A percentile compares a stretch with the other conserved stretches of the same genome.
These are phyloP conservation scores for Apodemia duryi DNA, from an alignment of 2,888 invertebrate species.

Conservation along the genomic window DNA sequence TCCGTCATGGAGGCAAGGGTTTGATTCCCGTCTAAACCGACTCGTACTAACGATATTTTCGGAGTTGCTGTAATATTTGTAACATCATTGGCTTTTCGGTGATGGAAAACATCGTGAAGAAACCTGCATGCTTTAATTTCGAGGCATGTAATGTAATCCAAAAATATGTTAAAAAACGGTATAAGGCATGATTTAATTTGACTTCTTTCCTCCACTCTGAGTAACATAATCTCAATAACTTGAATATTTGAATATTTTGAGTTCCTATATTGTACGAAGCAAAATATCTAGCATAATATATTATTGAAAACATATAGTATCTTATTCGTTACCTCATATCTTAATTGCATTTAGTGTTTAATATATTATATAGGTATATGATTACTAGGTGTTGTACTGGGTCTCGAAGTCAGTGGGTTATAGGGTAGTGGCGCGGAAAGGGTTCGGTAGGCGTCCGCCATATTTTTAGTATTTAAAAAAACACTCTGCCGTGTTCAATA, in stretches of 20 bases:
- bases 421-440: no score
- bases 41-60: neutral
- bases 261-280: neutral
- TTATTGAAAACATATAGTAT: neutral
- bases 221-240: neutral
- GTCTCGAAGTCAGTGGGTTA: neutral
- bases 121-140: no score
- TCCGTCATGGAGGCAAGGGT: no score
- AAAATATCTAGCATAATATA: slow-evolving; percentile 6
- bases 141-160: neutral
- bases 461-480: no score
- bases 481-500: no score
- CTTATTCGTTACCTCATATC: neutral
- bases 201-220: neutral
- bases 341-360: neutral
- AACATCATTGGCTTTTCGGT: neutral
- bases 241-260: neutral
- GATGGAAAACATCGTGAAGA: no score
- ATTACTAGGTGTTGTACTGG: neutral
- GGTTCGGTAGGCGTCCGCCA: neutral
- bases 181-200: neutral
- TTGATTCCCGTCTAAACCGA: no score
- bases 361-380: neutral
- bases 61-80: neutral
- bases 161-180: neutral